A percentile compares a stretch with the other conserved stretches of the same genome.
Conservation (phyloP, 2,888 invertebrate genomes). For the Xanthorhoe spadicearia region DNA sequence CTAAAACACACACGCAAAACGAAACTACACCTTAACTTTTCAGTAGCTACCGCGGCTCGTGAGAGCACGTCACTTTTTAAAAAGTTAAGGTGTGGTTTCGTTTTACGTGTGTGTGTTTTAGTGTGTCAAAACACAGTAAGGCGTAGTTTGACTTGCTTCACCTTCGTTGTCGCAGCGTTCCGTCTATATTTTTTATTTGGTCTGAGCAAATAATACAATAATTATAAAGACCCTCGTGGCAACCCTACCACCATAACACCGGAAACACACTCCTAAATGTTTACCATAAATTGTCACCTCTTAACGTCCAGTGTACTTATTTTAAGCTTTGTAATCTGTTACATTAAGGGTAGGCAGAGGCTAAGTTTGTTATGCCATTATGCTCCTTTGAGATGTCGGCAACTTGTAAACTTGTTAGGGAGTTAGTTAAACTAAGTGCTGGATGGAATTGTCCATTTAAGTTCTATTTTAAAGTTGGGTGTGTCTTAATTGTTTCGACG, state of each 20-base stretch:
- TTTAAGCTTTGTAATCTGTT: constrained; percentile 50
- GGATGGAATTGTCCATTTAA: constrained; percentile 47
- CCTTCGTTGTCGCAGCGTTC: too few species aligned
- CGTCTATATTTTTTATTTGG: too few species aligned
- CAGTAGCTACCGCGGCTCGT: too few species aligned
- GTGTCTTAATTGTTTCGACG: constrained; percentile 43
- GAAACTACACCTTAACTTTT: too few species aligned
- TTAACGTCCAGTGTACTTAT: constrained; percentile 42
- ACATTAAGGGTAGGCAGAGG: constrained; percentile 41
- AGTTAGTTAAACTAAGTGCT: constrained; percentile 52
- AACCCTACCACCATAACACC: constrained; percentile 37
- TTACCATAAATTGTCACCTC: constrained; percentile 45
- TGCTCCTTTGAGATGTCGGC: constrained; percentile 47
- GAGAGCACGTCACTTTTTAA: too few species aligned
- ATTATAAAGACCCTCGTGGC: constrained; percentile 9
- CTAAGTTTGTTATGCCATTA: constrained; percentile 59
- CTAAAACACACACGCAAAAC: too few species aligned
- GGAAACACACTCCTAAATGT: constrained; percentile 43
- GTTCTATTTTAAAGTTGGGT: constrained; percentile 47
- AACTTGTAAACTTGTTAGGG: constrained; percentile 58
- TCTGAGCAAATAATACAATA: too few species aligned
- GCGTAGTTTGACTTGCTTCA: too few species aligned
- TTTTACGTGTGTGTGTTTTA: too few species aligned
- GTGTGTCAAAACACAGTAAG: too few species aligned
- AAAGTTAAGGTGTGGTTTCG: too few species aligned